Evolutionary conservation across 2,888 invertebrate genomes (phyloP), one percentile per base, ranked within the genome.

Genomic region (Drosophila vallismaia): DNA sequence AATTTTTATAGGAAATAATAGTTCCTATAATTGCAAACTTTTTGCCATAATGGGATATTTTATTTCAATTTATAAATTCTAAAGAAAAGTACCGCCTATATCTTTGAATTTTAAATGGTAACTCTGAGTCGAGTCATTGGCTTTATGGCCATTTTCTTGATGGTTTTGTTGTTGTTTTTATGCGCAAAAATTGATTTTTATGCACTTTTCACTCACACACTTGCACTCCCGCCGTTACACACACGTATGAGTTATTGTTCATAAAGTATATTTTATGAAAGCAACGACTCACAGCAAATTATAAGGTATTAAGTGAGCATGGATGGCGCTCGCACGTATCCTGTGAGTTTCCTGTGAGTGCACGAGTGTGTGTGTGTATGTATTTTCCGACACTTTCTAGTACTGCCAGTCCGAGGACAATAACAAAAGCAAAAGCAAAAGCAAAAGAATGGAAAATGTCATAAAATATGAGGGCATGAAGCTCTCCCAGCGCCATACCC

Each of bases 261-360:
- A 81, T 83, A 86, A 83, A 84, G 86, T 81, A 86, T 79, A 78
- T 84, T 84, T 84, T 83, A 84, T 86, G 86, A 84, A 84, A 77
- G 84, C 84, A 84, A 72, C 79, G 79, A 86, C 77, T 84, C 86
- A 80, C 71, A 77, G 86, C 79, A 84, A 86, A 84, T 86, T 84
- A 84, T 84, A 84, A 83, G 84, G 84, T 79, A 86, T 83, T 86
- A 83, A 86, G 83, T 85, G 82, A 79, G 71, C 71, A 77, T 68
- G 72, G 73, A 77, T 68, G 76, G 79, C 79, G 63, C 62, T 76
- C 74, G 72, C 81, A 79, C 72, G 77, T 81, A 74, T 54, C 67
- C 46, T 19, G 19, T 19, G 19, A 50, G 31, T 49, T 40, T 60
- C 60, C 63, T 52, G 64, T 38, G 4, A 31, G 51, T 62, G 52